These are phyloP conservation scores for Pangasius krempfi DNA, from an alignment of 2,797 vertebrate species.

Conservation along the genomic window DNA sequence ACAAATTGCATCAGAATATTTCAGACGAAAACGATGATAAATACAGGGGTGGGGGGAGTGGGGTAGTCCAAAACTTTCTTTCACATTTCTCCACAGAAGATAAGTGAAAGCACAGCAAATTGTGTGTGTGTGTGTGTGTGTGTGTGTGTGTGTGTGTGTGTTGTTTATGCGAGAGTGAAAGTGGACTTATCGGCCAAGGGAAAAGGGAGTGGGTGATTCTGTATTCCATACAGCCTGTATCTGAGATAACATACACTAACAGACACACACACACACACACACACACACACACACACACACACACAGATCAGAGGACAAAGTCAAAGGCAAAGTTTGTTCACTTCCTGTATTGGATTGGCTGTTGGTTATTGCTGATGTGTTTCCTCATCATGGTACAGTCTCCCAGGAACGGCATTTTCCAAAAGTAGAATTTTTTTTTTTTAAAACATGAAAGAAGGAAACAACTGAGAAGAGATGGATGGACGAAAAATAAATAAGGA, in stretches of 20 bases:
- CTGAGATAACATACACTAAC: conserved; percentile 9
- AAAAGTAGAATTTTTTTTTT: background rate
- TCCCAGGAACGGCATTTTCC: background rate
- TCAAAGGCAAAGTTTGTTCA: conserved; percentile 29
- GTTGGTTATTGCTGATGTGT: background rate
- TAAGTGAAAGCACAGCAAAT: conserved; percentile 20
- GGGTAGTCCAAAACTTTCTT: background rate
- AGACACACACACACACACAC: conserved; percentile 22
- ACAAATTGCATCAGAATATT: conserved; percentile 21
- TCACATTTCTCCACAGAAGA: conserved; percentile 3
- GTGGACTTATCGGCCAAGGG: conserved; percentile 38
- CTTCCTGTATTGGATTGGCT: background rate
- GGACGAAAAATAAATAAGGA: background rate
- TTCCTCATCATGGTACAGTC: background rate
- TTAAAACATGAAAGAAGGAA: too few relatives aligned
- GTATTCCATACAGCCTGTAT: conserved; percentile 55
- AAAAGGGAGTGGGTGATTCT: conserved; percentile 57
- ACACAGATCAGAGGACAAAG: conserved; percentile 56
- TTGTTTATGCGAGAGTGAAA: conserved; percentile 8
- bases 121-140: background rate
- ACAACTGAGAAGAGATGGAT: background rate
- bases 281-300: conserved; percentile 1
- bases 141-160: background rate
- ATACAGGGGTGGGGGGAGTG: background rate
- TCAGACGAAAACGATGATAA: conserved; percentile 5